Evolutionary conservation across 2,113 vertebrate genomes (phyloP).

Genomic region (Mohoua ochrocephala): DNA sequence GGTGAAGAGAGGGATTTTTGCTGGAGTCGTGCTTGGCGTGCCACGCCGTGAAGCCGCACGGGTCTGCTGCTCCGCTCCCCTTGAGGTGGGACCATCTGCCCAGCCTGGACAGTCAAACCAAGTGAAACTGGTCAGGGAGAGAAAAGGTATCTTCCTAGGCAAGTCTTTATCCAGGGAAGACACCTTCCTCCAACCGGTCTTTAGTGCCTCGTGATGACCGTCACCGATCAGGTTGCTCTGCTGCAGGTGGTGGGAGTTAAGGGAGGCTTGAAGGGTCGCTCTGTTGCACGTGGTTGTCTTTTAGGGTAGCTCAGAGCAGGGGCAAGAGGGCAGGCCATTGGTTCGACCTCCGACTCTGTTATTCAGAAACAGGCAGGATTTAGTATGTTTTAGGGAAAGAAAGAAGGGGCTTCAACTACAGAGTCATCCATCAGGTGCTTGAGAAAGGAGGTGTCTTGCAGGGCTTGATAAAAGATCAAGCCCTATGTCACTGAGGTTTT

Average conservation of each 20-base stretch:
- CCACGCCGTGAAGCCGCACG: fast-evolving
- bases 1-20: not conserved
- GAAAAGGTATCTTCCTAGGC: fast-evolving
- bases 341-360: not conserved
- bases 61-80: not conserved
- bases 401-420: not conserved
- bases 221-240: not conserved
- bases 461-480: not conserved
- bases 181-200: fast-evolving
- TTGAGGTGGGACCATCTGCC: not conserved
- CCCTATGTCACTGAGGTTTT: not conserved
- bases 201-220: not conserved
- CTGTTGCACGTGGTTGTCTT: not conserved
- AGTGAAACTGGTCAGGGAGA: not conserved
- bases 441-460: not conserved
- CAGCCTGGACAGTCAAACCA: fast-evolving
- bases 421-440: not conserved
- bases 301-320: not conserved
- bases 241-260: not conserved
- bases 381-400: fast-evolving
- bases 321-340: not conserved
- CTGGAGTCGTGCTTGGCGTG: not conserved
- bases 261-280: fast-evolving
- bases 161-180: not conserved
- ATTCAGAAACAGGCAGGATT: not conserved